These are phyloP conservation scores for Pantherophis vulpinus DNA, from an alignment of 2,797 vertebrate genomes.

Conservation along the genomic window DNA sequence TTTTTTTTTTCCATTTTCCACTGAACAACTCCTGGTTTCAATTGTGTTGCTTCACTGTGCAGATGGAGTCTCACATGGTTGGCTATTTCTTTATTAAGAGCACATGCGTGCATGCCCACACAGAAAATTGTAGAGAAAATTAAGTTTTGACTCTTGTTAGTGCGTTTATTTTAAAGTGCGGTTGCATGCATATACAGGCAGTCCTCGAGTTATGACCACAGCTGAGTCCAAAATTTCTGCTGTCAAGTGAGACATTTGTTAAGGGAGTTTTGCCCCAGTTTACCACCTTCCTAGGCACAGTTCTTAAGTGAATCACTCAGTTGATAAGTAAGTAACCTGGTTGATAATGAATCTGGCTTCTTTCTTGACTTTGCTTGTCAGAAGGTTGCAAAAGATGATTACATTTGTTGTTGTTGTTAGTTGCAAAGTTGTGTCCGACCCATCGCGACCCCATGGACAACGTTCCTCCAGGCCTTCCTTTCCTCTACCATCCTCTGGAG, in stretches of 20 bases:
- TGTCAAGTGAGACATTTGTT: neutral
- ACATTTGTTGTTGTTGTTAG: neutral
- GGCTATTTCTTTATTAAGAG: neutral
- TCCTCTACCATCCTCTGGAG: no score
- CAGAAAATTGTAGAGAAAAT: neutral
- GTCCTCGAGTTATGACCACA: neutral
- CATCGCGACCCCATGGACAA: no score
- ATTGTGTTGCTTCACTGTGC: neutral
- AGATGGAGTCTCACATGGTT: neutral
- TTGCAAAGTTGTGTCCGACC: no score
- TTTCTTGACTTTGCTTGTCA: neutral
- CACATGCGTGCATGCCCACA: neutral
- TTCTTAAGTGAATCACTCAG: neutral
- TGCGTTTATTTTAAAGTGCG: neutral
- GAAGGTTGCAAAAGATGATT: neutral
- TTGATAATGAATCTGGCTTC: neutral
- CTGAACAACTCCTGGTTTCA: neutral
- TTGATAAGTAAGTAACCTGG: neutral
- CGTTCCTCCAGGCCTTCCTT: no score
- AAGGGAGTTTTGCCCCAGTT: neutral
- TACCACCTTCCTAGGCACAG: neutral
- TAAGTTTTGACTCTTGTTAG: neutral
- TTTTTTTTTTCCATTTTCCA: neutral
- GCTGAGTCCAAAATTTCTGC: neutral
- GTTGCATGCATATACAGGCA: neutral